These are phyloP conservation scores for Clarias batrachus DNA, from an alignment of 2,113 vertebrate species.

Conservation along the genomic window DNA sequence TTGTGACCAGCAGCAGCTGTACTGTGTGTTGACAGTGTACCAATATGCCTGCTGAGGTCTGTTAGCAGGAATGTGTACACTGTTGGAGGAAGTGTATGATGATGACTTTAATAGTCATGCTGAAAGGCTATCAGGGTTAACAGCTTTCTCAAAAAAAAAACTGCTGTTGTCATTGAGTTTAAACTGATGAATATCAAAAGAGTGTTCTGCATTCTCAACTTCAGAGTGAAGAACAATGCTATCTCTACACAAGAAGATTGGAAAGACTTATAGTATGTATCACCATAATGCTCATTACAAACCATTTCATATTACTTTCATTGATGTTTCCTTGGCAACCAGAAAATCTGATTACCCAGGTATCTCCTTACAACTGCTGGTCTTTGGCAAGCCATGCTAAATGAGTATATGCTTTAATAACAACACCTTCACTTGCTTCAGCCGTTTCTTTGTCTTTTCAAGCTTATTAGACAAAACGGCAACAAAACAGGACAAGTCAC, in stretches of 20 bases:
- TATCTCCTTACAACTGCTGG: background rate
- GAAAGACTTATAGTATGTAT: background rate
- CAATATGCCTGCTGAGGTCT: slow-evolving; percentile 33
- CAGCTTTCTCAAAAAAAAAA: background rate
- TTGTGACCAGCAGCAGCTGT: slow-evolving; percentile 40
- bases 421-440: background rate
- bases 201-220: background rate
- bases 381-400: background rate
- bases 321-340: background rate
- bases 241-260: background rate
- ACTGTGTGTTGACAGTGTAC: slow-evolving; percentile 33
- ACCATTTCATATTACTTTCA: background rate
- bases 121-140: slow-evolving; percentile 37
- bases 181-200: background rate
- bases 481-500: background rate
- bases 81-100: slow-evolving; percentile 40
- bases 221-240: background rate
- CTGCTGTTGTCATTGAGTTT: background rate
- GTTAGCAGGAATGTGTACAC: slow-evolving; percentile 46
- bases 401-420: background rate
- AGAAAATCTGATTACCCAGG: background rate
- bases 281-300: background rate
- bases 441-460: background rate
- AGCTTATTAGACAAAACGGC: background rate
- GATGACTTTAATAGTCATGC: slow-evolving; percentile 37